Evolutionary conservation across 2,888 invertebrate genomes (phyloP), one percentile per base, ranked within the genome.

Genomic region (Troglohyphantes excavatus): DNA sequence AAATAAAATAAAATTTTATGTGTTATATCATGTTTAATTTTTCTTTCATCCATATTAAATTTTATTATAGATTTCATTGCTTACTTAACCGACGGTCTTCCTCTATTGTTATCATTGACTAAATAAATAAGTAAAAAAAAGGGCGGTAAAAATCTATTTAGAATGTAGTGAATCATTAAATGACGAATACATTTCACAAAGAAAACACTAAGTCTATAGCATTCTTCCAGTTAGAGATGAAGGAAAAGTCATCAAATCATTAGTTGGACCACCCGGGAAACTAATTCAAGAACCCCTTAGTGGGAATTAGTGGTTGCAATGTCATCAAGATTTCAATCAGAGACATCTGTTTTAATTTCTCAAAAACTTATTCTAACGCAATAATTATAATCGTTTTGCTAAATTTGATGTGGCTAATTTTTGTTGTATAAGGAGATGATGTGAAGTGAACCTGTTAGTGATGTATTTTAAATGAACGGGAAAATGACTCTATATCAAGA

Each of bases 231-330:
- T 53, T 53, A 53, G 53, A 53, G 17, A 53, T 53, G 17, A 53
- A 53, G 53, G 53, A 9, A 53, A n/a, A 53, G 53, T 53, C 53
- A 53, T 53, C 9, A 53, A 53, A 53, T 53, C 53, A 53, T 53
- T 53, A 53, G 53, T 53, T 5, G n/a, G 53, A 53, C 53, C 53
- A 53, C 53, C 53, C 53, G 53, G 9, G 5, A 5, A 2, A n/a
- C 53, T 53, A 53, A 53, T 53, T 53, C 53, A 53, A 53, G 53
- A 53, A 53, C 53, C 53, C 53, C 53, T 53, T n/a, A 53, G 9
- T 13, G 53, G 53, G 53, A 53, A n/a, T 53, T 53, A 53, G 7
- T 53, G n/a, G n/a, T 53, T 53, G 17, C 17, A 53, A 53, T 53
- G 53, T 17, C 9, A 53, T 53, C 9, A 53, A 53, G 2, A 53